A percentile compares a stretch with the other conserved stretches of the same genome.
Evolutionary conservation across 2,113 vertebrate genomes (phyloP).

Genomic region (Macrotis lagotis): DNA sequence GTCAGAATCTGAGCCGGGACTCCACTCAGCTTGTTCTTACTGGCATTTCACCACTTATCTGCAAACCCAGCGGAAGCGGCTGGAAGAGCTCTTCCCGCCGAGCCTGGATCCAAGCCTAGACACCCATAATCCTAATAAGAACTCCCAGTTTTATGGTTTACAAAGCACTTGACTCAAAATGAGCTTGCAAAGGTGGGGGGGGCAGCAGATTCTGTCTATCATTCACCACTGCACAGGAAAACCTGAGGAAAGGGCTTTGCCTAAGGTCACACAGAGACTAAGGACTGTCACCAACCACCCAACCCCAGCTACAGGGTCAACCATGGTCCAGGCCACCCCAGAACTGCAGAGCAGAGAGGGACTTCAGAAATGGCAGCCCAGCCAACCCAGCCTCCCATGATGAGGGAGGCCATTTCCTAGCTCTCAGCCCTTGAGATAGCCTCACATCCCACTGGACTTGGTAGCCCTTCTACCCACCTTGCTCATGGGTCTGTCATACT

Average conservation of each 20-base stretch:
- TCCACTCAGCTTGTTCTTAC: not conserved
- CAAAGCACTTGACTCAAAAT: not conserved
- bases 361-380: not conserved
- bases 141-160: not conserved
- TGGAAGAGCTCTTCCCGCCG: not conserved
- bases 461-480: not conserved
- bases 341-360: not conserved
- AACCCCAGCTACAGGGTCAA: too few relatives aligned
- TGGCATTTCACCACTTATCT: not conserved
- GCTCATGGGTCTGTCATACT: not conserved
- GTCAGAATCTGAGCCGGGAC: not conserved
- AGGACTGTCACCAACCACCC: too few relatives aligned
- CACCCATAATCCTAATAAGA: not conserved
- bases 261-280: not conserved
- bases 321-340: too few relatives aligned
- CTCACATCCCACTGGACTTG: not conserved
- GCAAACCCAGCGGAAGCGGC: not conserved
- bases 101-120: not conserved
- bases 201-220: not conserved
- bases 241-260: not conserved
- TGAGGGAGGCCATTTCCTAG: not conserved
- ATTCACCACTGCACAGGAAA: not conserved
- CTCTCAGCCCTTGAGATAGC: too few relatives aligned
- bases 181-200: not conserved
- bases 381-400: not conserved